These are phyloP conservation scores for Cyanistes caeruleus DNA, from an alignment of 2,113 vertebrate species.

Conservation along the genomic window DNA sequence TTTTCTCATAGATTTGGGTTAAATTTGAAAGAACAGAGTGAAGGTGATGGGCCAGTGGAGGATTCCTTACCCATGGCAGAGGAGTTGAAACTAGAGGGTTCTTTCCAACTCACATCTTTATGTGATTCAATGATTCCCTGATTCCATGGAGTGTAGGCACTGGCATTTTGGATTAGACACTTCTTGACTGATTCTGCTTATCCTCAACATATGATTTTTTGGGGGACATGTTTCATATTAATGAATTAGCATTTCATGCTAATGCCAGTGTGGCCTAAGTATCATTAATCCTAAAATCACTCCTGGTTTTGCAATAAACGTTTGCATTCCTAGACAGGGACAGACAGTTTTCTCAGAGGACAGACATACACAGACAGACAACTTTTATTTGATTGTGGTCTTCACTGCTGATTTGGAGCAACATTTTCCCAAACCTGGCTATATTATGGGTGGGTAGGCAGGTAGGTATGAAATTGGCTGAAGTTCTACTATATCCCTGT, in stretches of 20 bases:
- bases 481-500: background rate
- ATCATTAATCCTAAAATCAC: background rate
- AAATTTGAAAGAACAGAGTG: background rate
- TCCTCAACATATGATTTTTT: background rate
- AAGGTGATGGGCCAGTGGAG: background rate
- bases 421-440: background rate
- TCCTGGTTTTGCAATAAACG: background rate
- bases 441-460: background rate
- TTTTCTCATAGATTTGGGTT: background rate
- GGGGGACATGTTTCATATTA: background rate
- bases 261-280: background rate
- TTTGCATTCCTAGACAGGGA: background rate
- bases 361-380: fast-evolving
- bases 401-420: background rate
- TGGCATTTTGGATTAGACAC: background rate
- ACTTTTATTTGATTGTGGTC: background rate
- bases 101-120: background rate
- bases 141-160: background rate
- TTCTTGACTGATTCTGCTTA: background rate
- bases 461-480: background rate
- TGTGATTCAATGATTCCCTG: background rate
- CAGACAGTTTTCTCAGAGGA: background rate
- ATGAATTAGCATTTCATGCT: background rate
- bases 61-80: background rate
- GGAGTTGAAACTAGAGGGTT: background rate